Evolutionary conservation across 1,140 invertebrate species (phyloP).

Genomic region (Aphelinus atriplicis): DNA sequence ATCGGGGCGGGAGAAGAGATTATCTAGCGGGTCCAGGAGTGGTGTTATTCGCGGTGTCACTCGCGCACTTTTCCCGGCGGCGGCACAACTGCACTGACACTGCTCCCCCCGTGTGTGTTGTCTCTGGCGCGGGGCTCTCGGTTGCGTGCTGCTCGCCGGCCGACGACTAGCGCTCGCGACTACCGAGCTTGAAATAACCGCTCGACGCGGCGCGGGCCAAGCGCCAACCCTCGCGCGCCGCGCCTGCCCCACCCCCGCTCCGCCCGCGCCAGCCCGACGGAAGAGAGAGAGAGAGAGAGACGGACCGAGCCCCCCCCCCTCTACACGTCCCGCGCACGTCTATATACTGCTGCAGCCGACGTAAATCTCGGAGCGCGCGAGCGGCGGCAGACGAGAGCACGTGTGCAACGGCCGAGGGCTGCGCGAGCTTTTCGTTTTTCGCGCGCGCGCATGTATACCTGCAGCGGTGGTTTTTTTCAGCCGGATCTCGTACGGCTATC

Average conservation of each 20-base stretch:
- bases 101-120: no score
- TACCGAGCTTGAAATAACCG: slow-evolving; percentile 65
- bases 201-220: slow-evolving; percentile 56
- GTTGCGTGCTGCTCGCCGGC: neutral
- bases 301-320: neutral
- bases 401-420: neutral
- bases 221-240: slow-evolving; percentile 51
- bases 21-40: no score
- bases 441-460: neutral
- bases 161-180: neutral
- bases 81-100: neutral
- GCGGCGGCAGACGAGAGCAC: neutral
- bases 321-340: slow-evolving; percentile 55
- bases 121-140: neutral
- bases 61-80: neutral
- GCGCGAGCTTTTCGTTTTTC: neutral
- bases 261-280: slow-evolving; percentile 8
- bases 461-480: neutral
- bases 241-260: slow-evolving; percentile 48
- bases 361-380: slow-evolving; percentile 26
- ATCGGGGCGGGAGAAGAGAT: no score
- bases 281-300: slow-evolving; percentile 1
- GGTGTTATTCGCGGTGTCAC: neutral
- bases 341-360: slow-evolving; percentile 51
- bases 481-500: no score